Conservation (phyloP, 2,888 invertebrate genomes). For the Caenorhabditis sinica region DNA sequence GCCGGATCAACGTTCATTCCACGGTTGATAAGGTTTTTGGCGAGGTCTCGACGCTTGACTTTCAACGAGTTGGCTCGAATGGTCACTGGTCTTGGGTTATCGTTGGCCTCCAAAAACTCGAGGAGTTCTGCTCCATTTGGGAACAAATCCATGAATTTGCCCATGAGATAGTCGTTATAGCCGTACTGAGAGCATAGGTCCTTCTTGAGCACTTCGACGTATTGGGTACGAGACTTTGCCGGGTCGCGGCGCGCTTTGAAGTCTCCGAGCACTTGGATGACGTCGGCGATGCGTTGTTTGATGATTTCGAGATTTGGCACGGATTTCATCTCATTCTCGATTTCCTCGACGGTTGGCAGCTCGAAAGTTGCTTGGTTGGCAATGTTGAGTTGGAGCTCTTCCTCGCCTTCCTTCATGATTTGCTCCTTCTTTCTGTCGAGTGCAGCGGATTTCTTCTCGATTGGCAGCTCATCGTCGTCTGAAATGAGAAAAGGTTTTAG, state of each 20-base stretch:
- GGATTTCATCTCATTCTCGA: conserved; percentile 76
- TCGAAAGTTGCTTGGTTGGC: conserved; percentile 72
- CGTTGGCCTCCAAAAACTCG: conserved; percentile 97
- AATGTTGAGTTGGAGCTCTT: conserved; percentile 80
- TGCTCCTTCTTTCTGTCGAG: conserved; percentile 67
- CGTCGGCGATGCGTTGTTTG: conserved; percentile 80
- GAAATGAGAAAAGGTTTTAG: neutral
- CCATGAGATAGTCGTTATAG: conserved; percentile 97
- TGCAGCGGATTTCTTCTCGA: conserved; percentile 74
- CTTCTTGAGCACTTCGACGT: conserved; percentile 84
- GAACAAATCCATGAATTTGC: conserved; percentile 93
- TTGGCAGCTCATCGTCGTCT: conserved; percentile 70
- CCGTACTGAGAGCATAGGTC: conserved; percentile 96
- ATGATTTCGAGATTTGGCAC: conserved; percentile 77
- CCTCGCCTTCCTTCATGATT: conserved; percentile 75
- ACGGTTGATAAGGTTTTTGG: conserved; percentile 92
- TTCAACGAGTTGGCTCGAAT: conserved; percentile 97
- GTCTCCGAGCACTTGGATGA: conserved; percentile 81
- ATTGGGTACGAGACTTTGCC: conserved; percentile 74
- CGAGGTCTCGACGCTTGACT: conserved; percentile 85
- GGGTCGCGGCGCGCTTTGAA: conserved; percentile 78
- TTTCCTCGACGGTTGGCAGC: conserved; percentile 79
- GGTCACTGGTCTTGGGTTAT: conserved; percentile 94
- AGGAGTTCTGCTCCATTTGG: conserved; percentile 87
- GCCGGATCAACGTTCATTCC: conserved; percentile 98